A percentile compares a stretch with the other conserved stretches of the same genome.
Evolutionary conservation across 2,113 vertebrate genomes (phyloP).

Genomic region (Halichoerus grypus): DNA sequence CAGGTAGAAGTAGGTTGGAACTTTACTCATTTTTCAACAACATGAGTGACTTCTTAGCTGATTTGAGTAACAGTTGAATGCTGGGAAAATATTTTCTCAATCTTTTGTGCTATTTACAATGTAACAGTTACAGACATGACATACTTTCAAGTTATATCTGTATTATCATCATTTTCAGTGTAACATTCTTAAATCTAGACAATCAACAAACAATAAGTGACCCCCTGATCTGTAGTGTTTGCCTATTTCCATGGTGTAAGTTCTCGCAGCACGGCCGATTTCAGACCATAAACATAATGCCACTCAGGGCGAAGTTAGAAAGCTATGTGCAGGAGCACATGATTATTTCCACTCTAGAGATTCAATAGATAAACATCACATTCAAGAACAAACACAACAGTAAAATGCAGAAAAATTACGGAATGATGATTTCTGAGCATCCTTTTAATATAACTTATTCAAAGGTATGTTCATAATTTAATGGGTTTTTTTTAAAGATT

Average conservation of each 20-base stretch:
- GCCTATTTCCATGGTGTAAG: not conserved
- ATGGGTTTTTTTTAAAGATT: not conserved
- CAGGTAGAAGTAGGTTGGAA: not conserved
- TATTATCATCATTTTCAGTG: not conserved
- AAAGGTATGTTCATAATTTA: not conserved
- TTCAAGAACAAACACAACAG: not conserved
- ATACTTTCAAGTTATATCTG: not conserved
- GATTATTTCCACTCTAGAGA: not conserved
- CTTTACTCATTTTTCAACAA: not conserved
- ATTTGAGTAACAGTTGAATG: not conserved
- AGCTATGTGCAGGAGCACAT: not conserved
- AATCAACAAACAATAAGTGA: not conserved
- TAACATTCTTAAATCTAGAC: not conserved
- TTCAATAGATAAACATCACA: not conserved
- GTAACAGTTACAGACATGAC: not conserved
- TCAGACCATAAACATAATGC: not conserved
- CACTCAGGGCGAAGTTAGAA: not conserved
- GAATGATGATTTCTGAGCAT: not conserved
- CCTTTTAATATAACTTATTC: not conserved
- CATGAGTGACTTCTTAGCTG: not conserved
- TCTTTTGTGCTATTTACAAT: not conserved
- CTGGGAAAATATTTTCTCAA: not conserved
- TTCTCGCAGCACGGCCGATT: not conserved
- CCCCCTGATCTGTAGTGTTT: not conserved
- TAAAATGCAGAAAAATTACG: not conserved